Evolutionary conservation across 2,797 vertebrate genomes (phyloP), one percentile per base, ranked within the genome.

Genomic region (Urosaurus nigricauda): DNA sequence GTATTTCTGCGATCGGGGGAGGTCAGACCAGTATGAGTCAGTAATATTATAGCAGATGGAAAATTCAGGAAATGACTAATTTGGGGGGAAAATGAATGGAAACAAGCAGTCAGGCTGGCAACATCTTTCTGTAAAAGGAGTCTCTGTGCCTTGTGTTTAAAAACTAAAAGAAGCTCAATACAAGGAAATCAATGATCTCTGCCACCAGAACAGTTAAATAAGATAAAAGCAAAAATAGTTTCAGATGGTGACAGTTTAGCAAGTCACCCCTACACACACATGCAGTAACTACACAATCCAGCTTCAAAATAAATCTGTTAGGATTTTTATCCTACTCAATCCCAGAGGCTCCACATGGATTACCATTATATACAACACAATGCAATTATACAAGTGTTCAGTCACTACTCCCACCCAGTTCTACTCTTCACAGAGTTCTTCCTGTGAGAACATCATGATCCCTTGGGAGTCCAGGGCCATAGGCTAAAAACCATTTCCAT

Each of bases 321-420:
- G n/a, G 73, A 77, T 83, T 77, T 88, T 88, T 77, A 77, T 53
- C 37, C 65, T n/a, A 56, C n/a, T 53, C 73, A 65, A 6, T n/a
- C 56, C 47, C 32, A 47, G 40, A 47, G 32, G 40, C 70, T 75
- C 40, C 13, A 8, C 47, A 58, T 75, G 71, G 32, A 75, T 37
- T 53, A 65, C 17, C 51, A 78, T 32, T 8, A 37, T 51, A 68
- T 29, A 53, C 8, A 86, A 78, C 37, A 37, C 68, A 79, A 17
- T 21, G 17, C 37, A 86, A 51, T 26, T 9, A 68, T n/a, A 63
- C 53, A 82, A 82, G 32, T 7, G 2, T 75, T 51, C 21, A n/a
- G 5, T 17, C 71, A 51, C 9, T 77, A 19, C 37, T 70, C 53
- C 29, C 14, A 17, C 19, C 43, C 24, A 56, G 47, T 53, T 29